Percentiles rank a stretch among this genome's conserved stretches.
Conservation (phyloP, 2,113 vertebrate genomes). For the Vulpes ferrilata region DNA sequence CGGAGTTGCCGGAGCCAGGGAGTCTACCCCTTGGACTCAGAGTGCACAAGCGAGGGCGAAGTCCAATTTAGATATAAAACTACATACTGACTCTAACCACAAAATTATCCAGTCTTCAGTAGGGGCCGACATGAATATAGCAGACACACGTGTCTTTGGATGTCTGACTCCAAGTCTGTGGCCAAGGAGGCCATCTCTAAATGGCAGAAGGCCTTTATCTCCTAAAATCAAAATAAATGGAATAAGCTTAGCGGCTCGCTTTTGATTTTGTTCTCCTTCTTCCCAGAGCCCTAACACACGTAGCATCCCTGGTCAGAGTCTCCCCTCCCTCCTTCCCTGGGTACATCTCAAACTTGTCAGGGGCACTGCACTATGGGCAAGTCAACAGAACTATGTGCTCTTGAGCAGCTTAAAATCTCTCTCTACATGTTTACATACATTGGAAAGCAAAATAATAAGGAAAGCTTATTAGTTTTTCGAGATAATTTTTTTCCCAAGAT, state of each 20-base stretch:
- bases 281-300: not conserved
- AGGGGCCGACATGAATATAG: not conserved
- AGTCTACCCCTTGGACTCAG: not conserved
- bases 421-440: not conserved
- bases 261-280: slow-evolving; percentile 4
- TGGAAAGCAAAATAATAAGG: too few species aligned
- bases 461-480: not conserved
- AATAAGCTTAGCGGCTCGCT: not conserved
- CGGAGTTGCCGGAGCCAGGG: not conserved
- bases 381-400: slow-evolving; percentile 32
- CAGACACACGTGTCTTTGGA: not conserved
- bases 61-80: not conserved
- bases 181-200: not conserved
- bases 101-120: not conserved
- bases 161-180: not conserved
- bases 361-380: not conserved
- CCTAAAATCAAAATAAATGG: not conserved
- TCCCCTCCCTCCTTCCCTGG: not conserved
- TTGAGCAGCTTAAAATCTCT: slow-evolving; percentile 6
- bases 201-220: not conserved
- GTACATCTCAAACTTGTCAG: not conserved
- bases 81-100: not conserved
- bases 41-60: not conserved
- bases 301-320: not conserved
- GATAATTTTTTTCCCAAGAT: not conserved